These are phyloP conservation scores for Aricia agestis DNA, from an alignment of 1,140 invertebrate species.

Conservation along the genomic window DNA sequence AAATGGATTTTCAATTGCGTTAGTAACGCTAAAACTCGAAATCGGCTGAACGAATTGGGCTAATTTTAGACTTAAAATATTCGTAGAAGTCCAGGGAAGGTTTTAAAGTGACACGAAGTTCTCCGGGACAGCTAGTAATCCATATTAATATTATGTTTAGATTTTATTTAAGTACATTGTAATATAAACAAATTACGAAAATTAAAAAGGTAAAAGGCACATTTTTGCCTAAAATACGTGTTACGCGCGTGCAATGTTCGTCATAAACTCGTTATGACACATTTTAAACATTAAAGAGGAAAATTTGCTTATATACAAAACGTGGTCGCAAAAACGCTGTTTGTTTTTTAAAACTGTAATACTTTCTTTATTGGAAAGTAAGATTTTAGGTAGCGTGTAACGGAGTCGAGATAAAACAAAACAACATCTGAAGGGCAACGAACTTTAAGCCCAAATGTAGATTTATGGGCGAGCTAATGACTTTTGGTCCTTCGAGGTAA, in stretches of 20 bases:
- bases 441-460: not conserved
- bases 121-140: no score
- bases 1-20: no score
- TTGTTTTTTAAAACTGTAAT: slow-evolving; percentile 12
- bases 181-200: not conserved
- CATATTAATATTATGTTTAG: no score
- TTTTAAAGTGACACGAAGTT: no score
- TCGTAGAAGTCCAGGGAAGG: no score
- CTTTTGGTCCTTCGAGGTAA: not conserved
- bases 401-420: slow-evolving; percentile 14
- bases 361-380: slow-evolving; percentile 19
- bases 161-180: no score
- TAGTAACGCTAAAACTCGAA: no score
- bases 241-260: not conserved
- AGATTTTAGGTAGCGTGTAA: slow-evolving; percentile 16
- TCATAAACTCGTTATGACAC: not conserved
- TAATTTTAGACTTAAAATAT: no score
- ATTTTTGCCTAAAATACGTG: not conserved
- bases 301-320: slow-evolving; percentile 8
- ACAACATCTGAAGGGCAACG: slow-evolving; percentile 8
- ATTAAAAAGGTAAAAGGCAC: not conserved
- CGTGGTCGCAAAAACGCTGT: slow-evolving; percentile 9
- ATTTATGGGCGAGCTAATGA: slow-evolving; percentile 6
- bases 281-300: slow-evolving; percentile 11
- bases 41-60: no score